phyloP scores from a whole-genome alignment of 2,888 invertebrate species.

The Drosophila multiciliata region DNA sequence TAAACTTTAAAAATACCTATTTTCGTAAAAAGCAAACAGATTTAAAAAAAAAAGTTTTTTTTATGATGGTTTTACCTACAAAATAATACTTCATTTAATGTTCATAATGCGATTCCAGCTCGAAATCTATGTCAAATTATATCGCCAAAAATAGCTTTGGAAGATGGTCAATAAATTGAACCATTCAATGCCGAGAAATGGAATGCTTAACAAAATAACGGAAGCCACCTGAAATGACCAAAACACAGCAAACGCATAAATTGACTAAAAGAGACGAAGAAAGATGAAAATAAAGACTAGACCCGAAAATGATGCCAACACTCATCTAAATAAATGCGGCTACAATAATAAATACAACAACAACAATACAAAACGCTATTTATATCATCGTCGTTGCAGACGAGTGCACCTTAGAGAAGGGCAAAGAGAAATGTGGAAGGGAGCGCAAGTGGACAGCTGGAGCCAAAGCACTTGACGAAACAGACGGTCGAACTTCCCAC shows the following conservation, averaged over 20 bases:
- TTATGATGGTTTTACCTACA: neutral
- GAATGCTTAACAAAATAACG: conserved; percentile 46
- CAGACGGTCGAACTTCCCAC: conserved; percentile 70
- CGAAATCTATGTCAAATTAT: neutral
- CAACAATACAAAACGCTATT: conserved; percentile 60
- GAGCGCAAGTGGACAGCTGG: conserved; percentile 57
- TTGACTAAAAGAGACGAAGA: conserved; percentile 15
- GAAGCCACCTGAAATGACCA: conserved; percentile 56
- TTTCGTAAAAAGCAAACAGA: too few relatives aligned
- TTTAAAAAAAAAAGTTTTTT: too few relatives aligned
- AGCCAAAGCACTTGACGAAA: conserved; percentile 56
- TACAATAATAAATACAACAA: conserved; percentile 29
- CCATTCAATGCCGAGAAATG: conserved; percentile 35
- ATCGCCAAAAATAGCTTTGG: neutral
- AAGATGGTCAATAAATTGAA: conserved; percentile 50
- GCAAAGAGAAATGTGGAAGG: conserved; percentile 1
- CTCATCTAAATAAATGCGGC: conserved; percentile 56
- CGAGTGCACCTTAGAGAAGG: conserved; percentile 34
- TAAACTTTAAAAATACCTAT: too few relatives aligned
- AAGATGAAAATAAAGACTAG: conserved; percentile 3
- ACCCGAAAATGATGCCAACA: conserved; percentile 48
- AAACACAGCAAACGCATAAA: conserved; percentile 22
- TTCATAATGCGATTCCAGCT: neutral
- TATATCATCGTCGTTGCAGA: conserved; percentile 67
- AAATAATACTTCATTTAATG: neutral